Evolutionary conservation across 2,113 vertebrate species (phyloP), one percentile per base, ranked within the genome.

Genomic region (Dicentrarchus labrax): DNA sequence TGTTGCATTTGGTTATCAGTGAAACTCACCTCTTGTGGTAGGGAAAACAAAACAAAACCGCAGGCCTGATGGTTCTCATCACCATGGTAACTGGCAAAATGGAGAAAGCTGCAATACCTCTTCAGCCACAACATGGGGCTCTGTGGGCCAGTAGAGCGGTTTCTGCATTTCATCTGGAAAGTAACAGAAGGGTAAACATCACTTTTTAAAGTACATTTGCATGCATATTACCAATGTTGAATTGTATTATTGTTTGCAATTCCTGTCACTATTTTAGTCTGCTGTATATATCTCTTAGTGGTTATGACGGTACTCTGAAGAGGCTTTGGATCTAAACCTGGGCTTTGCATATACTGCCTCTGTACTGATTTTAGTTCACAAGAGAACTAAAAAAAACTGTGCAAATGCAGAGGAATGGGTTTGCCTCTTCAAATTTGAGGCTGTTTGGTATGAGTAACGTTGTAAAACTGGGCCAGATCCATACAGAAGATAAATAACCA

Each of bases 1-100:
- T 30, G 30, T 30, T 30, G 30, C 21, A 6, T 65, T 75, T 82
- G 15, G 5, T 13, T 45, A 24, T 22, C 10, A 2, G 17, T 57
- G 39, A 59, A 68, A 82, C 71, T 75, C 48, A 76, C 48, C 48
- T 77, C 47, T 67, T 6, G 13, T 51, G 39, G 39, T 54, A 62
- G 12, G 4, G 8, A 11, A 83, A 73, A 60, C 64, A 59, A 61
- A 47, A 39, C 30, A 30, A 30, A 30, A 30, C 68, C 50, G 48
- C 62, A 36, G 77, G 38, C 45, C 7, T 53, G 61, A 47, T 22
- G 61, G 30, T 9, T 43, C 19, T 57, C 69, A 17, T 82, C 65
- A 62, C 53, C 69, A 36, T 76, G 54, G 64, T 72, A 72, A 61
- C 82, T 54, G 50, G 50, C 24, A 47, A 71, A 65, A 19, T 54